Base-by-base conservation (phyloP, 1,140 invertebrate genomes). In the Leptoteleia sp. region DNA sequence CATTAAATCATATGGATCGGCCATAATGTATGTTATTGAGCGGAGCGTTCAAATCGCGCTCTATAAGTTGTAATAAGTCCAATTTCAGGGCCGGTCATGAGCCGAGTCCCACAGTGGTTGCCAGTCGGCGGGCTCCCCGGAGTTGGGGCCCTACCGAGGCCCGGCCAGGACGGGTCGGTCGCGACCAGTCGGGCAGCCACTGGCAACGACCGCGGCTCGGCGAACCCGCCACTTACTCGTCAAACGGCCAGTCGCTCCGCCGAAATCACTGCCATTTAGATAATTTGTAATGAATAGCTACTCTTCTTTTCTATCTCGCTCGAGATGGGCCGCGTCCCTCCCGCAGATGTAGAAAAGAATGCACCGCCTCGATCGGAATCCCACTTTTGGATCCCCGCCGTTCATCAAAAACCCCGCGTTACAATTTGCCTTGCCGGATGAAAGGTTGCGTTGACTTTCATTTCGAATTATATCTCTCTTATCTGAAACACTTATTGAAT, bases 231-330 rank as follows among this genome's bases (percentile, higher is more conserved):
- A 89, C 89, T 90, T 90, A 90, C 83, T 88, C 88, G 88, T 89
- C 88, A 89, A 89, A 88, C 85, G 84, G 85, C 85, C 85, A 87
- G 88, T 84, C 86, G 85, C 85, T 85, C 82, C 82, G 83, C 85
- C 85, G 73, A 89, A 90, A 90, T 90, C 88, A 90, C 89, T 88
- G 87, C 87, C 86, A 90, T 90, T 90, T 89, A 88, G 88, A 89
- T 90, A 90, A 90, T 90, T 90, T 89, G 87, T 89, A 89, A 90
- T 90, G 87, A 89, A 89, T 90, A 90, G 89, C 84, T 86, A 88
- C 85, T 81, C 82, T 81, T 78, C 77, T 78, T 82, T 76, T 76
- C 80, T 72, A 59, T 76, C 67, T 71, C 50, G 12, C 55, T 54
- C 75, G 25, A 3, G 22, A 38, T 48, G 35, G 40, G 43, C 62